These are phyloP conservation scores for Lepilemur ruficaudatus DNA, from an alignment of 2,797 vertebrate genomes.

Conservation along the genomic window DNA sequence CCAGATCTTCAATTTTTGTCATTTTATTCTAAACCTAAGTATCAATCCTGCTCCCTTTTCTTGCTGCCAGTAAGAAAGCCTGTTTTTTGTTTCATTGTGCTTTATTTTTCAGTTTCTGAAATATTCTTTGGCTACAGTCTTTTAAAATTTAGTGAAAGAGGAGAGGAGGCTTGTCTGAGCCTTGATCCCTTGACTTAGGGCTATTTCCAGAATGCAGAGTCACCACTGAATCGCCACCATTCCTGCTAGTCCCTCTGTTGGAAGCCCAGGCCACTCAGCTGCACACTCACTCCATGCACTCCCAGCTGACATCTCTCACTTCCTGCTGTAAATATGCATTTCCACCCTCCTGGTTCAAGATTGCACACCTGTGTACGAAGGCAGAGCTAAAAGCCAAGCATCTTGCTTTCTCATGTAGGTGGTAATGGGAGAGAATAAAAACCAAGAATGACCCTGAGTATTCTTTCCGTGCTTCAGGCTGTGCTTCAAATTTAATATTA, in stretches of 20 bases:
- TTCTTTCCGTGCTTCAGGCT: background rate
- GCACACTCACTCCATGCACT: background rate
- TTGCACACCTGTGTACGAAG: background rate
- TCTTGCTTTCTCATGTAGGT: background rate
- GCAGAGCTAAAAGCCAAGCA: background rate
- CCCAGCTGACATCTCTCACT: background rate
- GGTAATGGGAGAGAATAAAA: background rate
- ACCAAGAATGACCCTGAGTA: background rate
- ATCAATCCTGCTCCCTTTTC: background rate
- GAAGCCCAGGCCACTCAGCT: background rate
- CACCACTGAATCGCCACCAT: background rate
- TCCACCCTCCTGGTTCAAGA: background rate
- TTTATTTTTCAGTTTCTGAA: background rate
- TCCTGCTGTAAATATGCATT: background rate
- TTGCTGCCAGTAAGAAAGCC: background rate
- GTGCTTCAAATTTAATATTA: background rate
- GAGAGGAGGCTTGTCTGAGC: background rate
- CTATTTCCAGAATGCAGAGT: background rate
- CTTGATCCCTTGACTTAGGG: background rate
- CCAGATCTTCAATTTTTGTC: background rate
- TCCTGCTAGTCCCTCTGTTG: background rate
- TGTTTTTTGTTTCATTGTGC: background rate
- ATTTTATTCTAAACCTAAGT: background rate
- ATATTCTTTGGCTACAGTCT: background rate
- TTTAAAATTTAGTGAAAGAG: background rate